Evolutionary conservation across 64 coral and sea anemone species (phyloP).

Genomic region (Dendronephthya gigantea): DNA sequence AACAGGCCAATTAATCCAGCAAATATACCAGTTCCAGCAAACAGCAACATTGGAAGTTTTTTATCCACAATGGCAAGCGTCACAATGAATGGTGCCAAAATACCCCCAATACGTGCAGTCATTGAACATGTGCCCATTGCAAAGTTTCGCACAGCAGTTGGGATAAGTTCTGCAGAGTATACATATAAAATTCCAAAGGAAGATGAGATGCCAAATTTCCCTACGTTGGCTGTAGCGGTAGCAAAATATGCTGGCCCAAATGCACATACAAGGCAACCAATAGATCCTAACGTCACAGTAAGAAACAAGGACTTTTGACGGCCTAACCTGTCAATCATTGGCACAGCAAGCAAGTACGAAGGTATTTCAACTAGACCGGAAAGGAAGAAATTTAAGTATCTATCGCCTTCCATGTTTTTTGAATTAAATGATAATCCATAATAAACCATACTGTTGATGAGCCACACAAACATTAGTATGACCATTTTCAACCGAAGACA

Average conservation of each 20-base stretch:
- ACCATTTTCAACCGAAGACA: conserved; percentile 31
- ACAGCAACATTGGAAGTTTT: not conserved
- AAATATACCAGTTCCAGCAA: not conserved
- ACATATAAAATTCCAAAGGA: not conserved
- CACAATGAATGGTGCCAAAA: not conserved
- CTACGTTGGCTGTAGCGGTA: not conserved
- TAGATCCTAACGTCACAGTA: not conserved
- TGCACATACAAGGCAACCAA: not conserved
- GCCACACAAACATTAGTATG: conserved; percentile 32
- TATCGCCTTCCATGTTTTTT: conserved; percentile 38
- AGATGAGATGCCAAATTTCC: not conserved
- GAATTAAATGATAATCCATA: conserved; percentile 45
- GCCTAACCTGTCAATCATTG: not conserved
- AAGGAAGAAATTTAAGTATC: conserved; percentile 41
- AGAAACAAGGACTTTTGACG: not conserved
- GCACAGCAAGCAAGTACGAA: conserved; percentile 1
- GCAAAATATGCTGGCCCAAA: not conserved
- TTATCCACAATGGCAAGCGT: not conserved
- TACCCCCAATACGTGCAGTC: not conserved
- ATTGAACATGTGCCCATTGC: not conserved
- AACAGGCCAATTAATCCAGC: not conserved
- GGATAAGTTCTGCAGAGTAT: not conserved
- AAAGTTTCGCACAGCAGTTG: not conserved
- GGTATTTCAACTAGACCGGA: conserved; percentile 43
- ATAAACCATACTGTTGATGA: conserved; percentile 40